Conservation (phyloP, 1,140 invertebrate species). For the Drosophila ananassae region DNA sequence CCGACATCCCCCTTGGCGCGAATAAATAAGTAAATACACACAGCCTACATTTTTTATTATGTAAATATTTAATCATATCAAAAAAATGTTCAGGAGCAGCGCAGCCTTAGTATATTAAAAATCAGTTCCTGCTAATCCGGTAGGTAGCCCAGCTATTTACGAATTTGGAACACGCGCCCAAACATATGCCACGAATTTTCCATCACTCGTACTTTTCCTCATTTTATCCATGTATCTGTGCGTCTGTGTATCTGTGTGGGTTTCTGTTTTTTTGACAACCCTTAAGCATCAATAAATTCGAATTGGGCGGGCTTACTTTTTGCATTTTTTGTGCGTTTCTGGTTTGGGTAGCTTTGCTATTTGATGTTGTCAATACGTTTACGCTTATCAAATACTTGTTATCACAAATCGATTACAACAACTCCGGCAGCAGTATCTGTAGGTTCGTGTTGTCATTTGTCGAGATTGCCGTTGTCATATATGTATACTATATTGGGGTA, state of each 20-base stretch:
- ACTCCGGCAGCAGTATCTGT: conserved; percentile 23
- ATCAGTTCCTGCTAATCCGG: conserved; percentile 31
- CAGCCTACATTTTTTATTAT: conserved; percentile 72
- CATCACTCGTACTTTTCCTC: neutral
- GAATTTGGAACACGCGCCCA: conserved; percentile 66
- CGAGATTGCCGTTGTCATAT: conserved; percentile 52
- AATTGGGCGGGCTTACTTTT: conserved; percentile 38
- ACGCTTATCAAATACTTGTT: conserved; percentile 82
- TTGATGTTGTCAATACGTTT: conserved; percentile 75
- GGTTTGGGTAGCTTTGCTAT: conserved; percentile 32
- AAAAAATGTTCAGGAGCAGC: conserved; percentile 39
- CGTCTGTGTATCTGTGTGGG: conserved; percentile 2
- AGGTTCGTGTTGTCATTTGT: conserved; percentile 51
- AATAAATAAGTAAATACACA: conserved; percentile 63
- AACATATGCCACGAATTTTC: conserved; percentile 56
- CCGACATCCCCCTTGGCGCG: conserved; percentile 16
- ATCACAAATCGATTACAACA: conserved; percentile 77
- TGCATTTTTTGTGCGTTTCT: conserved; percentile 21
- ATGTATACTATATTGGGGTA: neutral
- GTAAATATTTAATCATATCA: conserved; percentile 82
- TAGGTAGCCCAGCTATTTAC: conserved; percentile 47
- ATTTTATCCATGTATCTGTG: conserved; percentile 12
- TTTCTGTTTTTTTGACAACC: conserved; percentile 31
- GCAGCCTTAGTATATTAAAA: conserved; percentile 61
- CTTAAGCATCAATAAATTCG: conserved; percentile 55